Base-by-base conservation (phyloP, 1,140 invertebrate species). In the Euschistus heros region DNA sequence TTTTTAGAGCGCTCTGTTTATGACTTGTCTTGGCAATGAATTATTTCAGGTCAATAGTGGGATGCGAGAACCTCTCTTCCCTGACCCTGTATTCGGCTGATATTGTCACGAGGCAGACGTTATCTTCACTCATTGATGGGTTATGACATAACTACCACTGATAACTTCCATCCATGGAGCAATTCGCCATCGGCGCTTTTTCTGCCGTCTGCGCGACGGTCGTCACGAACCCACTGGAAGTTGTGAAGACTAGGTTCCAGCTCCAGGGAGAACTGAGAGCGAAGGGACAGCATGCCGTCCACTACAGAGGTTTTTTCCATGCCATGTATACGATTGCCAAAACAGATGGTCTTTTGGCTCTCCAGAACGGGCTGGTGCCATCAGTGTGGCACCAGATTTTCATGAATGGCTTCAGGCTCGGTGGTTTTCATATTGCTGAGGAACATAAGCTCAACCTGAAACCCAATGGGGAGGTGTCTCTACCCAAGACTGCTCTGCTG, bases 171-270 rank as follows among this genome's bases (percentile, higher is more conserved):
- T 37, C 33, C 33, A 67, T 67, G 66, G 66, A 67, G 47, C 59
- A 86, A 69, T 84, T 85, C 72, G 68, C 73, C 0, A 73, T 84
- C 8, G 84, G 82, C 8, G 85, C 79, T 0, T n/a, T 79, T 18
- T 79, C 84, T 3, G 82, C 83, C 0, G 78, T 79, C 59, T 78
- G 81, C 20, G 84, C 85, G 2, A 82, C 82, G 20, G 73, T 84
- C 64, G 81, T 86, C 66, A 85, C 84, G 2, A 87, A 87, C 71
- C 85, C 84, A 0, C 74, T 94, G 46, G 92, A 96, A 74, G 89
- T 94, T 0, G 81, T 93, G 1, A 95, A 95, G 77, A 94, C 89
- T 6, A 80, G 91, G 15, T 82, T 94, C 71, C 92, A 95, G 73
- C 76, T 94, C 0, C 92, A 94, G 76, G 92, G 92, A 7, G 92